These are phyloP conservation scores for Octomys mimax DNA, from an alignment of 2,797 vertebrate species.

Conservation along the genomic window DNA sequence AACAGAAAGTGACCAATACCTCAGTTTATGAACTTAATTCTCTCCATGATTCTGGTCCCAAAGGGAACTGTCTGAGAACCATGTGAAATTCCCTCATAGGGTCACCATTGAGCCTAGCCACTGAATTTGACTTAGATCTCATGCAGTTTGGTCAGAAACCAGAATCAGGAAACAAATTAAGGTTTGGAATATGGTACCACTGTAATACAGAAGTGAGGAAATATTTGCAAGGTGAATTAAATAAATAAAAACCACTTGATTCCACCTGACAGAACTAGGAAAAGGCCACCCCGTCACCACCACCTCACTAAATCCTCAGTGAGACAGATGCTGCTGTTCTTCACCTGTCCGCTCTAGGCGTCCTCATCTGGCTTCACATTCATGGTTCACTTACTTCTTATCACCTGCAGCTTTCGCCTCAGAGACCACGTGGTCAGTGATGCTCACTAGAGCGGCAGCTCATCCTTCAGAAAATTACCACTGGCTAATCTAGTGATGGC, in stretches of 20 bases:
- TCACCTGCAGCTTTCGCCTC: conserved; percentile 70
- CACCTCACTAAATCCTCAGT: not conserved
- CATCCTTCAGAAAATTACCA: conserved; percentile 68
- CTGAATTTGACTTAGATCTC: not conserved
- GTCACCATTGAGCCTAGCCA: not conserved
- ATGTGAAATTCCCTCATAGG: not conserved
- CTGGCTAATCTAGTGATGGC: not conserved
- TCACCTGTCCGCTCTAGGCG: conserved; percentile 25
- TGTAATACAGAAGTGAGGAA: not conserved
- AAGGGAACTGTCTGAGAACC: not conserved
- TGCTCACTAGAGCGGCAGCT: conserved; percentile 55
- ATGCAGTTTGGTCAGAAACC: not conserved
- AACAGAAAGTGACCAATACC: not conserved
- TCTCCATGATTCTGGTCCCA: not conserved
- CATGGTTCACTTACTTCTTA: conserved; percentile 65
- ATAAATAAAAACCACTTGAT: not conserved
- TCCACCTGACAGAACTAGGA: not conserved
- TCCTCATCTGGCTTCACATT: conserved; percentile 27
- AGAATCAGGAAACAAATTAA: not conserved
- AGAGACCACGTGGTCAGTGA: conserved; percentile 56
- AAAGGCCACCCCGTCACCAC: not conserved
- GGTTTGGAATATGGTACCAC: not conserved
- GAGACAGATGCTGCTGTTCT: not conserved
- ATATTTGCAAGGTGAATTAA: not conserved
- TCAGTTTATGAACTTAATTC: not conserved